These are phyloP conservation scores for Serilophus lunatus DNA, from an alignment of 2,113 vertebrate genomes.

Conservation along the genomic window DNA sequence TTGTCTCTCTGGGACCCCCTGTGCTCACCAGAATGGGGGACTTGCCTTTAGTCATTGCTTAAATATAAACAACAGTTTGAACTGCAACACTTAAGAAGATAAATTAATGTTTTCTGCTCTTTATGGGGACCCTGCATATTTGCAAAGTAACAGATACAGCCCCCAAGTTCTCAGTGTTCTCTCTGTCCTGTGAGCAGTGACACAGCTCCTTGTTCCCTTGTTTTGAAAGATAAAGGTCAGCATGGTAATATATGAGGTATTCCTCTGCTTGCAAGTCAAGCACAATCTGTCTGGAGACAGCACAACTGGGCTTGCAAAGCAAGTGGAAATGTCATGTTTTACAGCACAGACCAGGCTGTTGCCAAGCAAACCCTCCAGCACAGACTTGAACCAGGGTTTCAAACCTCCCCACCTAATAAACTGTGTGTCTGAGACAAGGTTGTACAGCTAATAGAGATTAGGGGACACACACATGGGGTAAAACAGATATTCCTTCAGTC, in stretches of 20 bases:
- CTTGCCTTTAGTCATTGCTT: background rate
- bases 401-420: background rate
- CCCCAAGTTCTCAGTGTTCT: background rate
- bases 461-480: background rate
- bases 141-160: background rate
- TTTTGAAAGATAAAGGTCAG: background rate
- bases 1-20: background rate
- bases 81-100: background rate
- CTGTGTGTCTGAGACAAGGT: background rate
- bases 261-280: background rate
- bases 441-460: background rate
- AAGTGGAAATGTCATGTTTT: background rate
- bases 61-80: background rate
- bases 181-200: background rate
- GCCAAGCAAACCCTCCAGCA: background rate
- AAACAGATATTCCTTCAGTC: background rate
- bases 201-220: background rate
- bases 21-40: background rate
- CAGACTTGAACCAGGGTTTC: background rate
- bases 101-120: background rate
- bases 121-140: background rate
- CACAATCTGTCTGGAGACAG: background rate
- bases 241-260: background rate
- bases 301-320: background rate
- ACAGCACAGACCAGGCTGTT: background rate